Base-by-base conservation (phyloP, 2,888 invertebrate genomes). In the Acrobasis repandana region DNA sequence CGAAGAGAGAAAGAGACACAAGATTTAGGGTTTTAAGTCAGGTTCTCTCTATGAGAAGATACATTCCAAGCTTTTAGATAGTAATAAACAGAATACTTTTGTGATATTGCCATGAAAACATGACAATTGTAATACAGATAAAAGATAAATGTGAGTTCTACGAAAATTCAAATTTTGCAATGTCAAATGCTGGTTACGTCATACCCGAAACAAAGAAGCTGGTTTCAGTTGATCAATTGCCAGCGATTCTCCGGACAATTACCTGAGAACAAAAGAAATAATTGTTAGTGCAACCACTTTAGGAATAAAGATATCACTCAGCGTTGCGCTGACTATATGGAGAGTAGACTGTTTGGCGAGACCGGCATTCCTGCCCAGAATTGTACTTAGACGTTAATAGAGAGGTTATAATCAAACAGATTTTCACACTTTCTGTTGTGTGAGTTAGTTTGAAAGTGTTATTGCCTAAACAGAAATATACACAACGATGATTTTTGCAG, bases 261-360 rank as follows among this genome's bases (percentile, higher is more conserved):
- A 59, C 59, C 59, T 59, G 59, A 14, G 51, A 59, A 43, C 20
- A 59, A 59, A 51, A 50, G 33, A 59, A 50, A 51, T 18, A 18
- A 54, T 14, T 38, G 15, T 71, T 61, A 67, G 54, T 50, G 3
- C 16, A 50, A 51, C 18, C 5, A 18, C 50, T 28, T 11, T 28
- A 8, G 28, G 28, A 28, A 28, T 28, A 28, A 49, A 49, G 43
- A n/a, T n/a, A 43, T 43, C 14, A 11, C 11, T 16, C 48, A 48
- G 48, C 48, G 2, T 14, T 48, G 48, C 20, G 20, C 4, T 4
- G 28, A 6, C 28, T 48, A 18, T 20, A 65, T 68, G 66, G 67
- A 67, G 20, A 20, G 73, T 73, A 86, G 86, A 86, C 83, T 71
- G 83, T 80, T 63, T 84, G 86, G 82, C 85, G 85, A 62, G 75